These are phyloP conservation scores for Drosophila yakuba DNA, from an alignment of 1,140 invertebrate genomes.

Conservation along the genomic window DNA sequence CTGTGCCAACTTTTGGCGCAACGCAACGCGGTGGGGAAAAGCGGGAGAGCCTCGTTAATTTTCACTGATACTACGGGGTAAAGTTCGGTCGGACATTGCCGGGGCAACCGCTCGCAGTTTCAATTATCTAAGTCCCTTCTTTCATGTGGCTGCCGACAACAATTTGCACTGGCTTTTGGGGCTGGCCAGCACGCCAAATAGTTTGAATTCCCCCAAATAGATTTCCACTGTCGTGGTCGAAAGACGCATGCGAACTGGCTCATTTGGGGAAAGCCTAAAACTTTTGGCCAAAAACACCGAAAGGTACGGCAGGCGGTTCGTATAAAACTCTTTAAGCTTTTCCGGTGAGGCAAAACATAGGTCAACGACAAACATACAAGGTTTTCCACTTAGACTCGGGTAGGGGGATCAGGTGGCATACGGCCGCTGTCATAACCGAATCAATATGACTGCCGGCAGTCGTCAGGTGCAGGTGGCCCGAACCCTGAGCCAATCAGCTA, in stretches of 20 bases:
- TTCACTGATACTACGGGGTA: slow-evolving; percentile 50
- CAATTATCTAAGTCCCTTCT: slow-evolving; percentile 73
- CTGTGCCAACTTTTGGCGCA: slow-evolving; percentile 66
- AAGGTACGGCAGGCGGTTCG: slow-evolving; percentile 40
- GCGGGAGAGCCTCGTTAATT: slow-evolving; percentile 74
- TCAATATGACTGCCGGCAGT: slow-evolving; percentile 51
- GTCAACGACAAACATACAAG: slow-evolving; percentile 61
- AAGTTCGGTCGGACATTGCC: slow-evolving; percentile 14
- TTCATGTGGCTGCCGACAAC: slow-evolving; percentile 69
- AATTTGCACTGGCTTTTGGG: slow-evolving; percentile 48
- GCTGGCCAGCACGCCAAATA: slow-evolving; percentile 40
- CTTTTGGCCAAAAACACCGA: slow-evolving; percentile 25
- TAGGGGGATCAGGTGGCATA: slow-evolving; percentile 35
- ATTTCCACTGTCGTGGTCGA: slow-evolving; percentile 55
- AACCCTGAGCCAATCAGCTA: slow-evolving; percentile 59
- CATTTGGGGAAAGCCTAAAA: slow-evolving; percentile 30
- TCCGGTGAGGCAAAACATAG: slow-evolving; percentile 7
- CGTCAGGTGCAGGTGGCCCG: slow-evolving; percentile 35
- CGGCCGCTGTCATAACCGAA: slow-evolving; percentile 56
- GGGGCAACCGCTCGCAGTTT: slow-evolving; percentile 59
- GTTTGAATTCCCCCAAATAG: slow-evolving; percentile 64
- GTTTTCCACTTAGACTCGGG: slow-evolving; percentile 63
- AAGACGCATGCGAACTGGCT: slow-evolving; percentile 38
- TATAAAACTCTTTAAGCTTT: slow-evolving; percentile 53
- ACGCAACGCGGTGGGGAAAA: slow-evolving; percentile 37